phyloP scores from a whole-genome alignment of 2,888 invertebrate genomes.

The Hetaerina titia region DNA sequence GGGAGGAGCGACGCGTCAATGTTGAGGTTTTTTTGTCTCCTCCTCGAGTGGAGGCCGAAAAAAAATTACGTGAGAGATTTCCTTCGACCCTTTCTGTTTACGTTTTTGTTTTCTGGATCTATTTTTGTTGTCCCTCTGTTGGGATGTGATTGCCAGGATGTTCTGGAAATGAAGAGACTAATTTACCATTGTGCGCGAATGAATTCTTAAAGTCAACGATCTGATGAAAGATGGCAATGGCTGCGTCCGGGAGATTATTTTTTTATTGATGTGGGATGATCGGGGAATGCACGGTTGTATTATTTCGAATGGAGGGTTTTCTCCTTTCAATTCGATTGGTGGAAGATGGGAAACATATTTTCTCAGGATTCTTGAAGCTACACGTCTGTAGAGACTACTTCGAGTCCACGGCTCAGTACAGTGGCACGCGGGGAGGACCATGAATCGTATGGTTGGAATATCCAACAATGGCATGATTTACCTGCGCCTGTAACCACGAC shows the following conservation, averaged over 20 bases:
- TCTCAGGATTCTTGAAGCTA: too few relatives aligned
- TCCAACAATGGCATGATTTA: too few relatives aligned
- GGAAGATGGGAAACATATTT: background rate
- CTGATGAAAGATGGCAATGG: conserved; percentile 11
- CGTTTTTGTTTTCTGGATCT: background rate
- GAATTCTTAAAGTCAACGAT: conserved; percentile 17
- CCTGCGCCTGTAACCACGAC: too few relatives aligned
- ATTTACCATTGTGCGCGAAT: conserved; percentile 59
- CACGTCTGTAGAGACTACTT: too few relatives aligned
- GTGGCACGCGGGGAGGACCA: too few relatives aligned
- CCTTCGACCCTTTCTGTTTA: conserved; percentile 1
- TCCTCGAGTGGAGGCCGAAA: background rate
- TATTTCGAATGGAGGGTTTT: background rate
- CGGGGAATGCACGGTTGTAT: background rate
- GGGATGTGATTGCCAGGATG: conserved; percentile 35
- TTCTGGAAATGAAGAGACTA: conserved; percentile 35
- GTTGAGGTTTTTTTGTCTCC: background rate
- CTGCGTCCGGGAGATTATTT: background rate
- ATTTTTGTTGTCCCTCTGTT: background rate
- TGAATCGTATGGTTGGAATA: too few relatives aligned
- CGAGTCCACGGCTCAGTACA: too few relatives aligned
- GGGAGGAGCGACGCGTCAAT: background rate
- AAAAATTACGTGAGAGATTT: background rate
- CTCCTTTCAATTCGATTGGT: background rate
- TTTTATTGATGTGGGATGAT: background rate